Evolutionary conservation across 2,797 vertebrate species (phyloP).

Genomic region (Malurus leucopterus): DNA sequence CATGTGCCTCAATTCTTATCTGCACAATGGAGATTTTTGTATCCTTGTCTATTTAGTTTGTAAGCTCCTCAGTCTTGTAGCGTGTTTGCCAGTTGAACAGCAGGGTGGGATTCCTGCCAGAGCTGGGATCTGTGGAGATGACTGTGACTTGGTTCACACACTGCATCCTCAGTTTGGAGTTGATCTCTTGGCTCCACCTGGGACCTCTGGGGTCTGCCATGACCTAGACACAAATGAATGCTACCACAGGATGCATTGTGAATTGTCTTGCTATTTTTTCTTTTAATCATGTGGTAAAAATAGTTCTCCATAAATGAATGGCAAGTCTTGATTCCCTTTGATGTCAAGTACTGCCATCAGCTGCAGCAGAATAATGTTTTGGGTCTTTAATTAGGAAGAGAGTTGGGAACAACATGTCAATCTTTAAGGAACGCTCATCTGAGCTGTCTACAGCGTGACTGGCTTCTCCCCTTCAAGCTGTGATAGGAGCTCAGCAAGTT

Average conservation of each 20-base stretch:
- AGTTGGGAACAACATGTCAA: background rate
- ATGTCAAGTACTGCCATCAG: background rate
- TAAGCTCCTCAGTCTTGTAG: background rate
- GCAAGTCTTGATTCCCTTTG: background rate
- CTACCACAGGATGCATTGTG: background rate
- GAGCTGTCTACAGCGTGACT: background rate
- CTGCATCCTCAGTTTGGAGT: background rate
- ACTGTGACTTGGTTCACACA: background rate
- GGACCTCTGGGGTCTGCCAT: background rate
- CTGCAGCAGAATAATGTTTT: background rate
- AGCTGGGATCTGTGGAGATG: background rate
- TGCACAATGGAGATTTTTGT: background rate
- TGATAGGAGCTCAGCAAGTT: background rate
- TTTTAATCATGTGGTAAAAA: background rate
- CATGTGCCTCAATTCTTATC: background rate
- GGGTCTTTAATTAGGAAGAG: background rate
- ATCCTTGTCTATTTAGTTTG: background rate
- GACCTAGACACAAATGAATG: background rate
- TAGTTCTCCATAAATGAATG: background rate
- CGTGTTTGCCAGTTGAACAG: background rate
- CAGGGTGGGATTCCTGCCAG: background rate
- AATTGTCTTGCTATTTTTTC: background rate
- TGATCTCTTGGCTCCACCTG: background rate
- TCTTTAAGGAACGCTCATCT: background rate
- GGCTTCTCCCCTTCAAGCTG: background rate